phyloP scores from a whole-genome alignment of 1,140 invertebrate species.

The Papilio glaucus region DNA sequence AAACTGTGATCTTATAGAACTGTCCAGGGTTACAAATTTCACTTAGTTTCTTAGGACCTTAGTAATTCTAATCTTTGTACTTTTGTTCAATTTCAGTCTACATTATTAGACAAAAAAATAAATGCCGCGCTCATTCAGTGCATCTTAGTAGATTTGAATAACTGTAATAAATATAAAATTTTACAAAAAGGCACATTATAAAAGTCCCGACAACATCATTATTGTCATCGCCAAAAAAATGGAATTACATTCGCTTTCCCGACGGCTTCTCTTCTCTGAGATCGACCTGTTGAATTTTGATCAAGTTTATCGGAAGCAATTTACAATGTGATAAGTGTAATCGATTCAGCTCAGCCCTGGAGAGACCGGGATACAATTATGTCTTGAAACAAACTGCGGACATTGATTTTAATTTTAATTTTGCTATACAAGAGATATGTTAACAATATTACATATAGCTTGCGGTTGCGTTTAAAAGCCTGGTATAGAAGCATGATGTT shows the following conservation, averaged over 20 bases:
- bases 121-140: too few species aligned
- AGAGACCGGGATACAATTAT: background rate
- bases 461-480: too few species aligned
- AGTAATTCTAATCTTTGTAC: too few species aligned
- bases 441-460: too few species aligned
- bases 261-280: background rate
- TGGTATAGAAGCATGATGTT: too few species aligned
- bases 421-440: too few species aligned
- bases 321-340: slow-evolving; percentile 22
- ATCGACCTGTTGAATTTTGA: slow-evolving; percentile 25
- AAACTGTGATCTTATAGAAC: background rate
- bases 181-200: background rate
- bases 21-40: slow-evolving; percentile 4
- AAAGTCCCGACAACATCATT: background rate
- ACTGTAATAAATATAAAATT: too few species aligned
- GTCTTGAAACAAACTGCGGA: background rate
- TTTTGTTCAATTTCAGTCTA: too few species aligned
- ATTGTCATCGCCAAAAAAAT: background rate
- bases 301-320: slow-evolving; percentile 16
- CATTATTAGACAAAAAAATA: too few species aligned
- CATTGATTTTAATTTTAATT: background rate
- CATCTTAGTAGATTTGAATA: too few species aligned
- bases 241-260: slow-evolving; percentile 1
- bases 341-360: background rate
- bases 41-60: too few species aligned